Evolutionary conservation across 2,888 invertebrate genomes (phyloP).

Genomic region (Fabriciana adippe): DNA sequence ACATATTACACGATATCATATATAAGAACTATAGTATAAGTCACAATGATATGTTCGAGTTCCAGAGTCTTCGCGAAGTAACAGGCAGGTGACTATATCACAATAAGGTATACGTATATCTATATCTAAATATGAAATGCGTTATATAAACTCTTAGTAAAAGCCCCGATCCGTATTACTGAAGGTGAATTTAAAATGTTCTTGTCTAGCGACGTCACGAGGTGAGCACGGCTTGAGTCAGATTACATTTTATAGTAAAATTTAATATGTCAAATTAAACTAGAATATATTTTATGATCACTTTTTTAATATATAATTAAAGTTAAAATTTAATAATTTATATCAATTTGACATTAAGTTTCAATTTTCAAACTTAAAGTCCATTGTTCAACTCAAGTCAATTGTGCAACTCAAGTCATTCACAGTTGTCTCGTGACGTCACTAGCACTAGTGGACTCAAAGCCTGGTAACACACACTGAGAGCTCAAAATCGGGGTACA

Average conservation of each 20-base stretch:
- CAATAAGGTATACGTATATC: slow-evolving; percentile 40
- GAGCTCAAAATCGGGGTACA: slow-evolving; percentile 25
- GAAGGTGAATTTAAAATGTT: slow-evolving; percentile 29
- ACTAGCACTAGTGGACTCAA: slow-evolving; percentile 13
- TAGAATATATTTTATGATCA: background rate
- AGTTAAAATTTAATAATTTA: no score
- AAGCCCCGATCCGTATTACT: slow-evolving; percentile 34
- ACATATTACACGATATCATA: slow-evolving; percentile 45
- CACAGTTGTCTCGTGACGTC: background rate
- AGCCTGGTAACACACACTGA: slow-evolving; percentile 13
- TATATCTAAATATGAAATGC: slow-evolving; percentile 38
- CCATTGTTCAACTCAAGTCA: slow-evolving; percentile 2
- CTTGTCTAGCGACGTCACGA: slow-evolving; percentile 10
- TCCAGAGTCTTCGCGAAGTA: slow-evolving; percentile 45
- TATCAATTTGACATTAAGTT: no score
- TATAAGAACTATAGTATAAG: slow-evolving; percentile 33
- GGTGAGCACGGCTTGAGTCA: background rate
- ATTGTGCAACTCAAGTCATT: slow-evolving; percentile 3
- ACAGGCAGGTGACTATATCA: slow-evolving; percentile 46
- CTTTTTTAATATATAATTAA: background rate
- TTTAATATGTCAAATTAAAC: background rate
- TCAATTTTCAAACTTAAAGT: background rate
- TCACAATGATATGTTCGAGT: slow-evolving; percentile 47
- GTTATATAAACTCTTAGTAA: slow-evolving; percentile 39
- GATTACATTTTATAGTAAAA: background rate